Conservation (phyloP, 2,888 invertebrate species). For the Neuroscelio doddi region DNA sequence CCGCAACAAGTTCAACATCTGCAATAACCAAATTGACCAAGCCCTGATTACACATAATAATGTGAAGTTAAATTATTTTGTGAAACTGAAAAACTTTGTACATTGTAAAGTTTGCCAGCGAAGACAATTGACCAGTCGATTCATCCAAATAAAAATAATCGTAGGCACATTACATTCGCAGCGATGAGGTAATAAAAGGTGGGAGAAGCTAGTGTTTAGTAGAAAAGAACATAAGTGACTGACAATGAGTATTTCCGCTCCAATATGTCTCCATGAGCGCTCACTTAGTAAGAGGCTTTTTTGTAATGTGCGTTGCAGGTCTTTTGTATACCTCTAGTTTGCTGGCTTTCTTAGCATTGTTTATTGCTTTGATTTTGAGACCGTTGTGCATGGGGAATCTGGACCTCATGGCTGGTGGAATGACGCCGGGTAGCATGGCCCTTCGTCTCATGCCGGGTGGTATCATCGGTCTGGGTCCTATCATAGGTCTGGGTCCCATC, state of each 20-base stretch:
- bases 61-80: too few species aligned
- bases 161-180: neutral
- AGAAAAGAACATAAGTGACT: neutral
- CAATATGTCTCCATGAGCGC: slow-evolving; percentile 9
- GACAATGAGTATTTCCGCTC: neutral
- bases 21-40: too few species aligned
- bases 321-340: slow-evolving; percentile 62
- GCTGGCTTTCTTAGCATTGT: slow-evolving; percentile 59
- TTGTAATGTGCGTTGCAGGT: slow-evolving; percentile 20
- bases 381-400: slow-evolving; percentile 58
- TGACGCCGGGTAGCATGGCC: slow-evolving; percentile 54
- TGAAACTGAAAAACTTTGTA: too few species aligned
- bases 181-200: neutral
- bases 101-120: too few species aligned
- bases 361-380: slow-evolving; percentile 58
- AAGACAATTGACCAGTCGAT: slow-evolving; percentile 27
- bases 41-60: too few species aligned
- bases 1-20: too few species aligned
- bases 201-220: neutral
- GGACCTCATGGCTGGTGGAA: slow-evolving; percentile 64
- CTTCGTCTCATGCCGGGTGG: slow-evolving; percentile 55
- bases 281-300: slow-evolving; percentile 39
- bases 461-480: slow-evolving; percentile 56
- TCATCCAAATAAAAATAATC: neutral
- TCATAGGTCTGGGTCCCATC: slow-evolving; percentile 50